Evolutionary conservation across 2,888 invertebrate species (phyloP).

Genomic region (Malachius bipustulatus): DNA sequence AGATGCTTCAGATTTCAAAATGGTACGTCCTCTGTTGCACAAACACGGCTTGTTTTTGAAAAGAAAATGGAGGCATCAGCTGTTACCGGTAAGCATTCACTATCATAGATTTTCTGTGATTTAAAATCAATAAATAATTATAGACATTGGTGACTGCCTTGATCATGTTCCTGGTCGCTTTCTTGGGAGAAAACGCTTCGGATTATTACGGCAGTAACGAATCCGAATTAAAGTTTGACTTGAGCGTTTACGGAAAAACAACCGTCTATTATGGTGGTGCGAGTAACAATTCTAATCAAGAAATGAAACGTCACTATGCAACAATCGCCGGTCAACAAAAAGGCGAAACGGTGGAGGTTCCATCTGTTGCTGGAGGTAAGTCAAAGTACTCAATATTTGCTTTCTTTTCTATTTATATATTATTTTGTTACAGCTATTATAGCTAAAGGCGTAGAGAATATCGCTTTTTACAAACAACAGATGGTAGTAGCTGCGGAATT

Average conservation of each 20-base stretch:
- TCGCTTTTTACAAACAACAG: constrained; percentile 37
- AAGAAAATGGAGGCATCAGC: background rate
- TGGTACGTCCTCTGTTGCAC: background rate
- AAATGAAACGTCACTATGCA: constrained; percentile 21
- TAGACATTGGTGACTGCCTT: constrained; percentile 29
- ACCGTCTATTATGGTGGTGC: constrained; percentile 26
- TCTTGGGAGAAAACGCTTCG: constrained; percentile 24
- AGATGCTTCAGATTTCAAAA: no score
- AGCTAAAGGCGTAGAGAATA: constrained; percentile 31
- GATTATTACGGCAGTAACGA: constrained; percentile 19
- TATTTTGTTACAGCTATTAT: no score
- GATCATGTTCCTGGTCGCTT: constrained; percentile 27
- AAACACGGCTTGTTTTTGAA: constrained; percentile 1
- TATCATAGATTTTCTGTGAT: background rate
- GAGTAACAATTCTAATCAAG: constrained; percentile 11
- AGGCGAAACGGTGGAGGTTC: constrained; percentile 18
- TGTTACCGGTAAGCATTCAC: constrained; percentile 2
- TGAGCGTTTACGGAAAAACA: constrained; percentile 29
- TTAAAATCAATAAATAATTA: background rate
- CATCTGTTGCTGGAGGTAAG: constrained; percentile 22
- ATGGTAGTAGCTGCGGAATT: constrained; percentile 38
- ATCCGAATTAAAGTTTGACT: constrained; percentile 27
- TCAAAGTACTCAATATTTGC: background rate
- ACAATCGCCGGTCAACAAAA: constrained; percentile 18
- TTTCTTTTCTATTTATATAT: no score